Evolutionary conservation across 2,113 vertebrate species (phyloP).

Genomic region (Centropristis striata): DNA sequence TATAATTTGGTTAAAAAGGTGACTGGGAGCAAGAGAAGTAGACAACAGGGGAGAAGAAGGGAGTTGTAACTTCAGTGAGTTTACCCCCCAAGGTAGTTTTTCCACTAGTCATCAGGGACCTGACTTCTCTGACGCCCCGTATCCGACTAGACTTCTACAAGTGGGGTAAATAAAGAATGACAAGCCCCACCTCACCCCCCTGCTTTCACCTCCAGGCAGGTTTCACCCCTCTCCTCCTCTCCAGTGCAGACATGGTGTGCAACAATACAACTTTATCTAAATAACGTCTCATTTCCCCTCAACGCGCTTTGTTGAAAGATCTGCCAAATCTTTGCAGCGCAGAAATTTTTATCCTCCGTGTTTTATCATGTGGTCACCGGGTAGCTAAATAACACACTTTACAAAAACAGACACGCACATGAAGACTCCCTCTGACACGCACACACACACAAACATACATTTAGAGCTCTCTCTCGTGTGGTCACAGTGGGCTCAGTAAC

Average conservation of each 20-base stretch:
- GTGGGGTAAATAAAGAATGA: conserved; percentile 78
- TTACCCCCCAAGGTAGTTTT: conserved; percentile 64
- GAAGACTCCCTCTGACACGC: conserved; percentile 17
- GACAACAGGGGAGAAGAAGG: not conserved
- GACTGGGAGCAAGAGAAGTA: not conserved
- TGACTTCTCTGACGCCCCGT: conserved; percentile 58
- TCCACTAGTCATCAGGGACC: conserved; percentile 71
- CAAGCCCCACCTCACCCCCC: conserved; percentile 44
- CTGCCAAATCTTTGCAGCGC: conserved; percentile 13
- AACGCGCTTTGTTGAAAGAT: conserved; percentile 12
- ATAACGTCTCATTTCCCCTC: conserved; percentile 31
- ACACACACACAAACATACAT: conserved; percentile 33
- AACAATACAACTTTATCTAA: conserved; percentile 14
- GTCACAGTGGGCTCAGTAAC: conserved; percentile 50
- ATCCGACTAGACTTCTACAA: conserved; percentile 71
- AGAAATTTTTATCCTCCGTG: conserved; percentile 21
- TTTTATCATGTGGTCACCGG: conserved; percentile 56
- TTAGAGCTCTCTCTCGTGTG: conserved; percentile 58
- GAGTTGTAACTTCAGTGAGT: conserved; percentile 60
- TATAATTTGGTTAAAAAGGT: not conserved
- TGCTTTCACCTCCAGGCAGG: conserved; percentile 56
- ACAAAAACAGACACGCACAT: conserved; percentile 49
- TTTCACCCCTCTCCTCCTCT: conserved; percentile 42
- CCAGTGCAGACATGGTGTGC: conserved; percentile 16
- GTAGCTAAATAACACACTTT: conserved; percentile 64